Base-by-base conservation (phyloP, 2,888 invertebrate genomes). In the Tineola bisselliella region DNA sequence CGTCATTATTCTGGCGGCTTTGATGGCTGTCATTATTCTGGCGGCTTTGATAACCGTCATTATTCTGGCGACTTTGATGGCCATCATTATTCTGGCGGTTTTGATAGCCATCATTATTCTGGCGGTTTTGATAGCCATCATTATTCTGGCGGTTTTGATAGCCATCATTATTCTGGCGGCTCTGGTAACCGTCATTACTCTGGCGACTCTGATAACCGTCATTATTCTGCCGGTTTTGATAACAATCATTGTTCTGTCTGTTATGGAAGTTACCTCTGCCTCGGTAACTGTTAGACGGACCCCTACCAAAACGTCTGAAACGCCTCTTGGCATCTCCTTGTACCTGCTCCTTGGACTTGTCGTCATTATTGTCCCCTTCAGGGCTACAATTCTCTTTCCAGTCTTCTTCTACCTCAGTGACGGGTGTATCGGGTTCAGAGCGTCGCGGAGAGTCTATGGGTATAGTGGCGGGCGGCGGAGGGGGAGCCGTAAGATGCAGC, bases 401-500 rank as follows among this genome's bases (percentile, higher is more conserved):
- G 67, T 67, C 62, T 73, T 48, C 81, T 61, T 80, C 77, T 70
- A 73, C 73, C 0, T 79, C 80, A 38, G 80, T 77, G 15, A 76
- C 77, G 57, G 38, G 38, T 10, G 38, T 38, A 10, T 62, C 57
- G 64, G 65, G 63, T n/a, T 65, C 57, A 62, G 66, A 17, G 66
- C 60, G 68, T 19, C 64, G 70, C 43, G 65, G 59, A 48, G 48
- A 15, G 12, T 30, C 31, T 38, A 38, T 10, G 88, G 87, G 8
- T 88, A 38, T 10, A 4, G 6, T 6, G 59, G 30, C 30, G 65
- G 64, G 13, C 13, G 65, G 88, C 15, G 88, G 89, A 1, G 88
- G 88, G 44, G 88, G 89, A 62, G 83, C 84, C 48, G 87, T 81
- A 70, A 87, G 88, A 65, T 88, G 87, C 62, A 87, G 88, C 59